Evolutionary conservation across 2,113 vertebrate genomes (phyloP).

Genomic region (Pantherophis guttatus): DNA sequence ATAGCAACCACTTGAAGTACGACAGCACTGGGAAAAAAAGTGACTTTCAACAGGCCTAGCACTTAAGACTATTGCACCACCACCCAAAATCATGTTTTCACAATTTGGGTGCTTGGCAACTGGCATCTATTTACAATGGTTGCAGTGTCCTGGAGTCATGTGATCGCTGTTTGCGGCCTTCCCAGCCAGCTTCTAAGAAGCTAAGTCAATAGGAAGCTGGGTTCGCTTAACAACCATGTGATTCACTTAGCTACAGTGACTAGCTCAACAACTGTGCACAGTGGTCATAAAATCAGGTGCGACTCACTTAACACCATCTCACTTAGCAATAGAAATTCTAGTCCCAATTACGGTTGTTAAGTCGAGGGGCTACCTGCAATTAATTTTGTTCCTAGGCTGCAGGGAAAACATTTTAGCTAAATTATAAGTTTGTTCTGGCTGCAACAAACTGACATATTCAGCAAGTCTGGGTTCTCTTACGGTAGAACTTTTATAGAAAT

Average conservation of each 20-base stretch:
- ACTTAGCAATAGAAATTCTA: background rate
- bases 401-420: background rate
- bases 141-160: background rate
- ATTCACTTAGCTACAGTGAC: background rate
- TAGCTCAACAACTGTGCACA: background rate
- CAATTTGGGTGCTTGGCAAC: background rate
- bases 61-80: background rate
- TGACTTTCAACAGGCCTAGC: background rate
- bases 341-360: background rate
- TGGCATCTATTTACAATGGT: background rate
- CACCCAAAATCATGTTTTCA: background rate
- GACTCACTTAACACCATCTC: background rate
- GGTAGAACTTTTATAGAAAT: background rate
- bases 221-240: background rate
- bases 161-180: background rate
- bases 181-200: background rate
- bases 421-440: background rate
- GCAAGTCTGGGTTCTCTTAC: background rate
- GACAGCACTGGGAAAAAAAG: background rate
- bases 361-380: background rate
- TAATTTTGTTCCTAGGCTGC: background rate
- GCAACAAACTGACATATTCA: background rate
- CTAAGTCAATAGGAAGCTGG: background rate
- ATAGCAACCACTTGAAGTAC: background rate
- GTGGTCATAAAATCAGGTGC: background rate